A percentile compares a stretch with the other conserved stretches of the same genome.
These are phyloP conservation scores for Archips crataeganus DNA, from an alignment of 2,888 invertebrate genomes.

Conservation along the genomic window DNA sequence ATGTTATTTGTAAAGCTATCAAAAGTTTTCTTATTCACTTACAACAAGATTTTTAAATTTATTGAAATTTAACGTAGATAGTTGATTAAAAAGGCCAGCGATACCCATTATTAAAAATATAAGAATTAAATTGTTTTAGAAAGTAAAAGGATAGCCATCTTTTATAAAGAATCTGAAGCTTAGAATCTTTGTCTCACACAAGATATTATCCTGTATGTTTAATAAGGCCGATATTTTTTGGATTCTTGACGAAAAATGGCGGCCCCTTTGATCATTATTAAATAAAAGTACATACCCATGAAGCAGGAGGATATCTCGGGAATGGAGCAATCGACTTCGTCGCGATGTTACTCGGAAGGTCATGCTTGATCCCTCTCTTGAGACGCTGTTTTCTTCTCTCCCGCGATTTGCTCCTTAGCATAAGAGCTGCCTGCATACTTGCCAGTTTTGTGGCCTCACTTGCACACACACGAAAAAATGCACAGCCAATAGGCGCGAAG, in stretches of 20 bases:
- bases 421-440: constrained; percentile 97
- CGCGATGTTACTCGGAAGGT: constrained; percentile 94
- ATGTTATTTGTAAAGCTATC: too few relatives aligned
- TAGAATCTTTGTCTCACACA: too few relatives aligned
- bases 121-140: too few relatives aligned
- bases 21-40: too few relatives aligned
- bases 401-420: constrained; percentile 96
- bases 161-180: too few relatives aligned
- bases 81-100: too few relatives aligned
- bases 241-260: background rate
- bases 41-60: too few relatives aligned
- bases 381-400: constrained; percentile 92
- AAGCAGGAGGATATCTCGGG: constrained; percentile 94
- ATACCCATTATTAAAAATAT: too few relatives aligned
- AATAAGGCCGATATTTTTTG: background rate
- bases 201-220: too few relatives aligned
- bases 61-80: too few relatives aligned
- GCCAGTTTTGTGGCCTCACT: constrained; percentile 84
- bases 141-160: too few relatives aligned
- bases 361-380: constrained; percentile 90
- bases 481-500: constrained; percentile 49
- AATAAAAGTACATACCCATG: constrained; percentile 86
- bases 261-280: background rate
- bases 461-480: constrained; percentile 63
- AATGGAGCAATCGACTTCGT: constrained; percentile 95